Base-by-base conservation (phyloP, 2,888 invertebrate genomes). In the Auanema sp. region DNA sequence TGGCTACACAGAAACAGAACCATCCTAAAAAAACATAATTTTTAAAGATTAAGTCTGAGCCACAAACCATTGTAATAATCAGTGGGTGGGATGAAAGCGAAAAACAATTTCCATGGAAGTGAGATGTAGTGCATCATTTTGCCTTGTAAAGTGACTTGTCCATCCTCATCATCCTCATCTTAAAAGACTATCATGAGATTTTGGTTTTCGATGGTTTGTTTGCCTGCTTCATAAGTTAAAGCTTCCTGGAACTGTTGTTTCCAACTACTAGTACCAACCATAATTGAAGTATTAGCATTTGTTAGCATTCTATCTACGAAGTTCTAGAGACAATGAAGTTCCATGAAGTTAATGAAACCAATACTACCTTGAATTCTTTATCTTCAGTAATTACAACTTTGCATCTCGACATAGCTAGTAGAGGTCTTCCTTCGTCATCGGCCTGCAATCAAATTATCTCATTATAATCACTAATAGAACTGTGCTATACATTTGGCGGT, bases 181-280 rank as follows among this genome's bases (percentile, higher is more conserved):
- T 33, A 5, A 33, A 33, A 43, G 52, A 23, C 14, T 11, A 21
- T 18, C 24, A 21, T 12, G n/a, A 12, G 18, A 51, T 23, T 23
- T 23, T 23, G 3, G 52, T 40, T 33, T 55, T 40, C 47, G 3
- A 5, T 21, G 3, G 4, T 16, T 6, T 10, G 10, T 12, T 24
- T 21, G 50, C 69, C 71, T 24, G 76, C 71, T 42, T 76, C 75
- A 59, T 97, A 93, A 44, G 93, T 93, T 72, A 97, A 87, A 42
- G 97, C 98, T 85, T 97, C 97, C 79, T 91, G 87, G 85, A 98
- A 98, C 86, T 98, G 98, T 84, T 98, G 97, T 85, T 91, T 92
- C 98, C 98, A 98, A 0, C 94, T 93, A 12, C 93, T 93, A 16
- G 97, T 95, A 65, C 97, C 88, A 23, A 89, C 87, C 58, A 96